phyloP scores from a whole-genome alignment of 2,113 vertebrate genomes.

The Dryoscopus gambensis region DNA sequence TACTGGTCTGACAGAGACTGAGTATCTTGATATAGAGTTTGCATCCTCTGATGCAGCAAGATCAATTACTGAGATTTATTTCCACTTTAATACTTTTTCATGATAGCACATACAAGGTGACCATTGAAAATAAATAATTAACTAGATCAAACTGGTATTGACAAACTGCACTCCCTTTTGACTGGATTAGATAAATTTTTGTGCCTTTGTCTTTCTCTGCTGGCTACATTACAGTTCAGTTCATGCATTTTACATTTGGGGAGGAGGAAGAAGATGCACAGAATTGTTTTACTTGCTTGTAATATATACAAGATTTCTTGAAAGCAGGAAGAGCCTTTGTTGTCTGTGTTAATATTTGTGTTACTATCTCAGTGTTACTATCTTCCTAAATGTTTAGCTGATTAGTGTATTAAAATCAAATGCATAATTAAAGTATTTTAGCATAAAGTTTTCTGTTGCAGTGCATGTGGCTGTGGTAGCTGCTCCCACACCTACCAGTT shows the following conservation, averaged over 20 bases:
- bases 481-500: no score
- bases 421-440: neutral
- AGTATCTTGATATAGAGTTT: neutral
- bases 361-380: neutral
- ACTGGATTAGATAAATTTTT: neutral
- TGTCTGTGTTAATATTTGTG: neutral
- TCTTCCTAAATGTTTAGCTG: neutral
- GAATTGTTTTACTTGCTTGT: neutral
- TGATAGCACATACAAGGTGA: neutral
- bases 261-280: neutral
- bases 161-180: neutral
- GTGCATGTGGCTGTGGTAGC: no score
- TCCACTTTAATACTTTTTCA: neutral
- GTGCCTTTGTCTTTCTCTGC: neutral
- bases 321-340: neutral
- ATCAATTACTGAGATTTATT: neutral
- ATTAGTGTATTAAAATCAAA: neutral
- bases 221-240: neutral
- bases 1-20: slow-evolving; percentile 14
- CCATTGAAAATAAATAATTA: neutral
- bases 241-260: neutral
- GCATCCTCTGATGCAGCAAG: neutral
- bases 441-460: neutral
- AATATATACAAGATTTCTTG: neutral
- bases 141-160: neutral